Conservation (phyloP, 2,888 invertebrate genomes). For the Cephus sareptanus region DNA sequence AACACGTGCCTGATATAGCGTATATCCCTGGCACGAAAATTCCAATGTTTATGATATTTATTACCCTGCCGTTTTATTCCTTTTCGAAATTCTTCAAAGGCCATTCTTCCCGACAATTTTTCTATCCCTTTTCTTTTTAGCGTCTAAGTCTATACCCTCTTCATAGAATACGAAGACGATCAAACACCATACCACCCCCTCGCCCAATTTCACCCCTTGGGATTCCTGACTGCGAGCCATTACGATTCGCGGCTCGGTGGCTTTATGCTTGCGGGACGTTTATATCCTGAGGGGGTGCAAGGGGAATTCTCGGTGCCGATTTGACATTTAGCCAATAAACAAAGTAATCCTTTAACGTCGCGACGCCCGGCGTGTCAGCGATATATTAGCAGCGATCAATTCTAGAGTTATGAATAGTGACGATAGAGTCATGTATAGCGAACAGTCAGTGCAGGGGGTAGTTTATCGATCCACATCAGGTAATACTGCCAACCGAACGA, state of each 20-base stretch:
- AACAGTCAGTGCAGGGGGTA: background rate
- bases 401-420: background rate
- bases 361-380: background rate
- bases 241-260: background rate
- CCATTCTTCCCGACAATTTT: background rate
- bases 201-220: background rate
- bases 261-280: background rate
- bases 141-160: background rate
- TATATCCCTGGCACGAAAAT: conserved; percentile 3
- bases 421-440: background rate
- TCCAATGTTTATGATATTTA: conserved; percentile 5
- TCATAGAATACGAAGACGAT: background rate
- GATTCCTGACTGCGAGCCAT: background rate
- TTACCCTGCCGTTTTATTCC: background rate
- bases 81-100: background rate
- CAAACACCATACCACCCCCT: background rate
- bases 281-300: background rate
- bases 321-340: conserved; percentile 1
- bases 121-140: background rate
- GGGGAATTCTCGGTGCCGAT: background rate
- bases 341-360: conserved; percentile 3
- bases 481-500: background rate
- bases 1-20: background rate
- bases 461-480: background rate
- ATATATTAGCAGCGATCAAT: background rate